Conservation (phyloP, 2,888 invertebrate species). For the Drosophila mimetica region DNA sequence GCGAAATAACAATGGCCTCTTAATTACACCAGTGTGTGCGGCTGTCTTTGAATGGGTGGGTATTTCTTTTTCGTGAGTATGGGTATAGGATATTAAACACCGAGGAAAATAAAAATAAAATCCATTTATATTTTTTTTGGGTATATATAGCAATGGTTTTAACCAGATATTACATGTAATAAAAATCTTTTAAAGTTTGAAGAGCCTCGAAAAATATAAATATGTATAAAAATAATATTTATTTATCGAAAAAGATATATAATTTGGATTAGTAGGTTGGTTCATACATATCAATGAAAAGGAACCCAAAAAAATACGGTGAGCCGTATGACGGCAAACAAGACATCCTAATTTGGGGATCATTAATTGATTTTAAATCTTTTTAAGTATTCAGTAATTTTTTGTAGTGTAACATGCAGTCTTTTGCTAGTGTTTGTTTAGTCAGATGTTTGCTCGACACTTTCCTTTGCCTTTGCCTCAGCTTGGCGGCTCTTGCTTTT, state of each 20-base stretch:
- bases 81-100: conserved; percentile 16
- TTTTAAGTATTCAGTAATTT: background rate
- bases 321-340: no score
- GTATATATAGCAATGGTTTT: background rate
- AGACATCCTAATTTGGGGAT: no score
- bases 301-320: no score
- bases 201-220: no score
- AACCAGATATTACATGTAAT: no score
- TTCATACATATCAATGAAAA: no score
- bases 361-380: background rate
- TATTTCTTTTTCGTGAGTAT: background rate
- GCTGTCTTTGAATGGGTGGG: conserved; percentile 29
- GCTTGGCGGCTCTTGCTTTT: conserved; percentile 23
- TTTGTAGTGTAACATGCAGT: background rate
- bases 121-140: no score
- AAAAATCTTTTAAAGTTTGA: no score
- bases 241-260: no score
- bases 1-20: conserved; percentile 83
- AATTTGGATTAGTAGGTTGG: no score
- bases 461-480: conserved; percentile 57
- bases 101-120: background rate
- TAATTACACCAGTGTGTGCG: conserved; percentile 75
- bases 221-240: background rate
- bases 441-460: conserved; percentile 75
- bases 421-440: conserved; percentile 63